Evolutionary conservation across 2,797 vertebrate genomes (phyloP), one percentile per base, ranked within the genome.

Genomic region (Acipenser ruthenus): DNA sequence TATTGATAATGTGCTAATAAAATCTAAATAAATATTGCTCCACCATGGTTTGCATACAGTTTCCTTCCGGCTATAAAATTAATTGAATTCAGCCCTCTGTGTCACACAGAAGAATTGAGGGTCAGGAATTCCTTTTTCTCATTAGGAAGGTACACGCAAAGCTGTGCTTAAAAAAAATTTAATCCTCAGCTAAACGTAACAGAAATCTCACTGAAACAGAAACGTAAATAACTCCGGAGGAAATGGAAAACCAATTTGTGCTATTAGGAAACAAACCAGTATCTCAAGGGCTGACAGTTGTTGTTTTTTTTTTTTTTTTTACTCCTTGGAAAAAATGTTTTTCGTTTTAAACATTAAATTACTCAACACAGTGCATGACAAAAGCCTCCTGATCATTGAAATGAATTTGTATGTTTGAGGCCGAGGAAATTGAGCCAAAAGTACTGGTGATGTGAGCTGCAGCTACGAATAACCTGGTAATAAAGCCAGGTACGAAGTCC

Each of bases 401-500:
- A 5, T 37, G 37, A 1, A 37, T 37, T 4, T 37, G 37, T 37
- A 37, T 37, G 37, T 37, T 37, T 4, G 37, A 37, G 37, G 37
- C 37, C 5, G 5, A 37, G 37, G 37, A 4, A 37, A 37, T 37
- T 1, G 5, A 37, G 37, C 1, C 37, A 37, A 37, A 37, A 37
- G 37, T 37, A 37, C 37, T 37, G 37, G 37, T 37, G 4, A 37
- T 37, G 37, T 37, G 37, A 37, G 37, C 37, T 1, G 37, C 37
- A 37, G 37, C 37, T 37, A 37, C 37, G 37, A 37, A 37, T 37
- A 37, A 55, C 51, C 37, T n/a, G 12, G 55, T 61, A 47, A 64
- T 13, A 50, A 64, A 71, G 64, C 62, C 65, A 65, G 64, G 59
- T 52, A 47, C 66, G 60, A 18, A 51, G 23, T 63, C 49, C 60